phyloP scores from a whole-genome alignment of 2,797 vertebrate genomes.

The Pangasius larnaudii region DNA sequence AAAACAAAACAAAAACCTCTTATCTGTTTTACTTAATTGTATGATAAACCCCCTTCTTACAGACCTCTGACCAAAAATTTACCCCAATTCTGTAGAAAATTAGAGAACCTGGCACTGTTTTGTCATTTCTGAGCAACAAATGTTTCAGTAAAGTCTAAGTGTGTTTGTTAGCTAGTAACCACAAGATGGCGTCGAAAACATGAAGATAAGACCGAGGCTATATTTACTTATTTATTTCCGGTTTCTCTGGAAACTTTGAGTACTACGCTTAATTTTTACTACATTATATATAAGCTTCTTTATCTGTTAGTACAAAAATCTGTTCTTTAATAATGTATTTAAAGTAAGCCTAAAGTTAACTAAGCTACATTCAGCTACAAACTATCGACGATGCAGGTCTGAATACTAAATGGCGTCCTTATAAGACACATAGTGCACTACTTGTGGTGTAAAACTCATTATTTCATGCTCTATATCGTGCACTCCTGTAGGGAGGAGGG shows the following conservation, averaged over 20 bases:
- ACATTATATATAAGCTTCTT: neutral
- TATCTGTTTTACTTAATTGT: neutral
- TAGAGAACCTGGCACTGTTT: neutral
- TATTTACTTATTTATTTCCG: neutral
- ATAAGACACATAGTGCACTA: neutral
- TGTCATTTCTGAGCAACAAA: neutral
- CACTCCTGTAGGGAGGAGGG: neutral
- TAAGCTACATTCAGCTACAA: neutral
- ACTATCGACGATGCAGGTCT: too few species aligned
- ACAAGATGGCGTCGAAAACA: constrained; percentile 27
- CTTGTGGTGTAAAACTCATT: neutral
- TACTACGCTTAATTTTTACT: neutral
- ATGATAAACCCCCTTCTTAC: neutral
- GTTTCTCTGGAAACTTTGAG: neutral
- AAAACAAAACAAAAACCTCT: neutral
- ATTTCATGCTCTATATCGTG: too few species aligned
- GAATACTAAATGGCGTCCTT: neutral
- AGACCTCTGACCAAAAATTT: neutral
- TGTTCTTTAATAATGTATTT: neutral
- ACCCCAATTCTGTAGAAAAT: neutral
- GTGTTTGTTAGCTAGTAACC: neutral
- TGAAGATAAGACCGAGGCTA: neutral
- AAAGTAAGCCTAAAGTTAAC: neutral
- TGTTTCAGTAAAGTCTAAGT: neutral
- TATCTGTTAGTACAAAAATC: neutral